Evolutionary conservation across 2,888 invertebrate species (phyloP).

Genomic region (Rhynchonema sp.): DNA sequence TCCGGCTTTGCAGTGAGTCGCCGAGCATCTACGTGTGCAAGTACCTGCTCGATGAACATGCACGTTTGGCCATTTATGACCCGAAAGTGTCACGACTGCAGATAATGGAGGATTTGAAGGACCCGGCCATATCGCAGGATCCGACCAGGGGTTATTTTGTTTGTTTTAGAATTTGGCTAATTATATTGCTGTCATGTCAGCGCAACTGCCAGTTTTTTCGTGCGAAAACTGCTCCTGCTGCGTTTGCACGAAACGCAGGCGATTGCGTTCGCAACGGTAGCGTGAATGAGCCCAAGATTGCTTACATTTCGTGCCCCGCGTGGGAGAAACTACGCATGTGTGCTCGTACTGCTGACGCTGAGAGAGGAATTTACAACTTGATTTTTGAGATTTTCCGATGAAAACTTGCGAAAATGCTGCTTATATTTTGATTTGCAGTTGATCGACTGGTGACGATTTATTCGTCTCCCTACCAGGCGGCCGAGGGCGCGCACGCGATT

Average conservation of each 20-base stretch:
- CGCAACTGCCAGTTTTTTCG: too few relatives aligned
- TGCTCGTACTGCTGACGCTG: too few relatives aligned
- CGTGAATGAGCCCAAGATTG: too few relatives aligned
- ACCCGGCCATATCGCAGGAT: constrained; percentile 39
- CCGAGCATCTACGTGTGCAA: constrained; percentile 82
- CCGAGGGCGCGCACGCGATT: constrained; percentile 71
- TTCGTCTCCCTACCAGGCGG: constrained; percentile 66
- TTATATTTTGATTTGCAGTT: constrained; percentile 19
- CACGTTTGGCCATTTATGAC: constrained; percentile 78
- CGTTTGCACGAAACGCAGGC: too few relatives aligned
- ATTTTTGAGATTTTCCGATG: too few relatives aligned
- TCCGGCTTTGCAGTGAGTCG: constrained; percentile 61
- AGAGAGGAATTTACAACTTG: too few relatives aligned
- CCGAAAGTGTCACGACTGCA: constrained; percentile 54
- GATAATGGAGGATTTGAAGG: constrained; percentile 48
- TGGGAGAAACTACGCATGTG: too few relatives aligned
- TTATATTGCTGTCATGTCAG: not conserved
- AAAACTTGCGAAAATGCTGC: too few relatives aligned
- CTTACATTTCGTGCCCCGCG: too few relatives aligned
- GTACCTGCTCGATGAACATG: constrained; percentile 82
- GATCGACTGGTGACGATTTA: constrained; percentile 50
- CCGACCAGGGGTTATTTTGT: not conserved
- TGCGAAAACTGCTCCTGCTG: too few relatives aligned
- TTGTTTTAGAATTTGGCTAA: not conserved
- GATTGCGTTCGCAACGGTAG: too few relatives aligned